phyloP scores from a whole-genome alignment of 1,140 invertebrate genomes.

The Lepidurus arcticus region DNA sequence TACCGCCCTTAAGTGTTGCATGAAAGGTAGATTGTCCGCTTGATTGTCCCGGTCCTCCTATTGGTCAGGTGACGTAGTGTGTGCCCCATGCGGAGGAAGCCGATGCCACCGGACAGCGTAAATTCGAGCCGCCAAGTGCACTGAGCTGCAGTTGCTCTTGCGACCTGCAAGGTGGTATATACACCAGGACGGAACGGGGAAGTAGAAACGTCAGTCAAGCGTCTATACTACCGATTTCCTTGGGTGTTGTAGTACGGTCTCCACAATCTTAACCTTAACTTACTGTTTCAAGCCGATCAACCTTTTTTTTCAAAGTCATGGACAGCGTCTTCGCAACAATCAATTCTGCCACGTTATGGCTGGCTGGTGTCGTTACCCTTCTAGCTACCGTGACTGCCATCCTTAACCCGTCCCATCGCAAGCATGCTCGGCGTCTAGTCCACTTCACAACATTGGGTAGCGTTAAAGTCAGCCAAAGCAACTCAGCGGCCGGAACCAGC shows the following conservation, averaged over 20 bases:
- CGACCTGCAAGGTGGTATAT: conserved; percentile 13
- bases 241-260: background rate
- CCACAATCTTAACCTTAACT: background rate
- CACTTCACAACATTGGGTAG: background rate
- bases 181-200: background rate
- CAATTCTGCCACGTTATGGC: conserved; percentile 14
- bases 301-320: background rate
- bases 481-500: background rate
- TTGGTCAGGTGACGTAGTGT: conserved; percentile 6
- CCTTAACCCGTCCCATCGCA: background rate
- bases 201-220: background rate
- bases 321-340: background rate
- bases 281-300: background rate
- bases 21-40: conserved; percentile 14
- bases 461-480: conserved; percentile 2
- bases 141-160: conserved; percentile 20
- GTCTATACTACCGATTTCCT: background rate
- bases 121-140: conserved; percentile 12
- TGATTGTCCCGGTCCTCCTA: conserved; percentile 14
- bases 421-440: background rate
- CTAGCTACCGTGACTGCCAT: conserved; percentile 17
- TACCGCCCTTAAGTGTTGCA: background rate
- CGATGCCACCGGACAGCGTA: conserved; percentile 8
- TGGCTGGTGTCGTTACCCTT: conserved; percentile 14
- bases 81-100: background rate